Evolutionary conservation across 2,888 invertebrate species (phyloP), one percentile per base, ranked within the genome.

Genomic region (Metacarcinus magister): DNA sequence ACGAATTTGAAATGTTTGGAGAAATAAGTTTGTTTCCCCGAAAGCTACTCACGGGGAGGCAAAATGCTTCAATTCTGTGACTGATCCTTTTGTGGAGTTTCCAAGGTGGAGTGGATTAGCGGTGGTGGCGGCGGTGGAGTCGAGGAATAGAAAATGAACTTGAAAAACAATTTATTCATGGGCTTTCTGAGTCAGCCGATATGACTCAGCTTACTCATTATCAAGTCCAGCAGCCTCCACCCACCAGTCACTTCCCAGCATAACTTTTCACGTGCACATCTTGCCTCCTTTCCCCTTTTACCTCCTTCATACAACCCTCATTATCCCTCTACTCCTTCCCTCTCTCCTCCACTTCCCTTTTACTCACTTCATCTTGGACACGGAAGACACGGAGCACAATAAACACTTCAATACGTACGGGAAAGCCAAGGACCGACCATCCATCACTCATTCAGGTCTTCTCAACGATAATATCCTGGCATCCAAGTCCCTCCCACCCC

Each of bases 91-190:
- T 82, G 32, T 32, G 32, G 82, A 82, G 32, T 82, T 32, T 82
- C 32, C 32, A 32, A 82, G 28, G 32, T 82, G 32, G 67, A 67
- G 67, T 67, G 67, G 19, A 67, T 67, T 67, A 67, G n/a, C n/a
- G n/a, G n/a, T 32, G 82, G 82, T 8, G 7, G 32, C 32, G 32
- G 32, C 1, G 82, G 82, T 32, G 82, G 82, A 32, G 82, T 82
- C 82, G 13, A 32, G 82, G 82, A 82, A 28, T 82, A 32, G 82
- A 82, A 32, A 28, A 13, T 82, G 19, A 32, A 5, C 82, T 82
- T 82, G 82, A 82, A 82, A 82, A 32, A 32, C 82, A 82, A 82
- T 28, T 82, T 82, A 82, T 82, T 82, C 28, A 82, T 82, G 28
- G 67, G 2, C n/a, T 67, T 67, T 16, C 67, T 67, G 67, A 67